A percentile compares a stretch with the other conserved stretches of the same genome.
phyloP scores from a whole-genome alignment of 2,888 invertebrate species.

The Autographa pulchrina region DNA sequence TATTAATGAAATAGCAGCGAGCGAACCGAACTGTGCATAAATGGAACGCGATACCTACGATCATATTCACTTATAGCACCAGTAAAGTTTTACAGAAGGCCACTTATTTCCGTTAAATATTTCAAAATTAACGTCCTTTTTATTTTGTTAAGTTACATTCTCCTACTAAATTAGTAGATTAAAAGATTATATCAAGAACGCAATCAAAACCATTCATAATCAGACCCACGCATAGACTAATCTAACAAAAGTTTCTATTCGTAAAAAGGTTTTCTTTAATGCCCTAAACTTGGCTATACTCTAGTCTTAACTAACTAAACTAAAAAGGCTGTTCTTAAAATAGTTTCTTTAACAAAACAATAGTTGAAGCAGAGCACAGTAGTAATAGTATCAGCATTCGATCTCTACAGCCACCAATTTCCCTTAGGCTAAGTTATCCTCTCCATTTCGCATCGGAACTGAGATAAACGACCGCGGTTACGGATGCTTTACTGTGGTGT shows the following conservation, averaged over 20 bases:
- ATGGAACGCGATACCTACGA: not conserved
- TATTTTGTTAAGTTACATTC: not conserved
- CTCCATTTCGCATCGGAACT: conserved; percentile 35
- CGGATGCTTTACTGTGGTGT: conserved; percentile 30
- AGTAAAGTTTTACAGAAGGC: not conserved
- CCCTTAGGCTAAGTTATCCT: conserved; percentile 29
- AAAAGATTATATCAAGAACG: not conserved
- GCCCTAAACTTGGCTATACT: not conserved
- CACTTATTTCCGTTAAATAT: not conserved
- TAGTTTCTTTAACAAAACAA: not conserved
- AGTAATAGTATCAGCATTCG: not conserved
- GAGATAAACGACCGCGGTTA: conserved; percentile 47
- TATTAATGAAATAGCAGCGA: conserved; percentile 7
- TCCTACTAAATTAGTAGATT: not conserved
- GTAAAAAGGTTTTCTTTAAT: not conserved
- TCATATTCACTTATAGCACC: not conserved
- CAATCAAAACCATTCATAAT: not conserved
- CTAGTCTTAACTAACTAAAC: not conserved
- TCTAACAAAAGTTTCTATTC: not conserved
- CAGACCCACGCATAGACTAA: not conserved
- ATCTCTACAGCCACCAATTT: conserved; percentile 12
- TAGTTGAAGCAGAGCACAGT: conserved; percentile 11
- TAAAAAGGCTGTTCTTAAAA: not conserved
- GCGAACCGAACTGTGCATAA: conserved; percentile 2
- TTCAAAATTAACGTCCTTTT: not conserved